phyloP scores from a whole-genome alignment of 2,888 invertebrate species.

The Lomographa bimaculata region DNA sequence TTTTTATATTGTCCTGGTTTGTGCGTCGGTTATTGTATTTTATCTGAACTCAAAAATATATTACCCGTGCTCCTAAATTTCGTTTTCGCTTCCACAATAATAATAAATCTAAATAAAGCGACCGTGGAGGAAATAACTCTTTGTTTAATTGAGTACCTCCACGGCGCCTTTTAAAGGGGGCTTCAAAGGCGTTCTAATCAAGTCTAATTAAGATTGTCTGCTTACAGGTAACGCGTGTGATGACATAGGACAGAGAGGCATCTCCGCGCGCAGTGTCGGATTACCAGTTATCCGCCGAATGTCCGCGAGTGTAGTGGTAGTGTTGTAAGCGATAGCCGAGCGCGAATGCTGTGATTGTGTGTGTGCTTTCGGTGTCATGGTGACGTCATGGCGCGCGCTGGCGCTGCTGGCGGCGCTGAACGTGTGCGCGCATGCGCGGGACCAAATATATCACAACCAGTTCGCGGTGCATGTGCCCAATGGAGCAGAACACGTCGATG shows the following conservation, averaged over 20 bases:
- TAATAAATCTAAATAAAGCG: slow-evolving; percentile 55
- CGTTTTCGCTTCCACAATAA: slow-evolving; percentile 50
- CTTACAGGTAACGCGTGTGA: slow-evolving; percentile 54
- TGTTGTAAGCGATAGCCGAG: slow-evolving; percentile 27
- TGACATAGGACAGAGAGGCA: slow-evolving; percentile 40
- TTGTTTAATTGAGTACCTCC: slow-evolving; percentile 68
- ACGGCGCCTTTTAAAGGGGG: slow-evolving; percentile 52
- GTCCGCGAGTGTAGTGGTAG: slow-evolving; percentile 37
- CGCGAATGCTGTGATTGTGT: slow-evolving; percentile 61
- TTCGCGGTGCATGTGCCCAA: slow-evolving; percentile 93
- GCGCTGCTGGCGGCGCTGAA: slow-evolving; percentile 56
- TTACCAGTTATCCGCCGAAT: slow-evolving; percentile 29
- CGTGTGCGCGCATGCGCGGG: slow-evolving; percentile 48
- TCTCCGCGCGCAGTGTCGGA: slow-evolving; percentile 12
- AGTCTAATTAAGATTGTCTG: too few relatives aligned
- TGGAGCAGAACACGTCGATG: slow-evolving; percentile 87
- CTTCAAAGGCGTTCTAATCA: too few relatives aligned
- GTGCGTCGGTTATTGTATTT: slow-evolving; percentile 69
- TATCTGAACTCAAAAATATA: slow-evolving; percentile 69
- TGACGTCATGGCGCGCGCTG: slow-evolving; percentile 71
- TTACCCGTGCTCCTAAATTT: slow-evolving; percentile 63
- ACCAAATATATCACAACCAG: slow-evolving; percentile 88
- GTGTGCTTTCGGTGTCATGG: slow-evolving; percentile 58
- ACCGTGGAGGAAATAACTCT: slow-evolving; percentile 50
- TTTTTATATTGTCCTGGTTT: slow-evolving; percentile 71